phyloP scores from a whole-genome alignment of 2,888 invertebrate species.

The Cataglyphis rosenhaueri region DNA sequence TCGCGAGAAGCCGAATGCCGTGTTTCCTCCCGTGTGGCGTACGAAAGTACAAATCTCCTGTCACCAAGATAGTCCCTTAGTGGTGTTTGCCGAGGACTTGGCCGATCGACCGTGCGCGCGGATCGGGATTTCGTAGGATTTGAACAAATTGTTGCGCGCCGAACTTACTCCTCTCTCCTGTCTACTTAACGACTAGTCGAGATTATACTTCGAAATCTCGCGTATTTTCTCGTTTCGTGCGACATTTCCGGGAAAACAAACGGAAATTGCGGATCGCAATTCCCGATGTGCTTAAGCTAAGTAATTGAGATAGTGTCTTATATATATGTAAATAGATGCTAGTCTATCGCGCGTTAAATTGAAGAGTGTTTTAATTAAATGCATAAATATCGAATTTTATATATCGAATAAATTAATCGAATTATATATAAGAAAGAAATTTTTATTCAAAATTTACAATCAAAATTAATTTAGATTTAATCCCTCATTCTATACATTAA shows the following conservation, averaged over 20 bases:
- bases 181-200: constrained; percentile 63
- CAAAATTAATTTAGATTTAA: not conserved
- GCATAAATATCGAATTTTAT: constrained; percentile 8
- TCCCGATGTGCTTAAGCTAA: constrained; percentile 33
- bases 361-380: constrained; percentile 28
- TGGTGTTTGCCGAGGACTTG: constrained; percentile 74
- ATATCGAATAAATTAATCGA: not conserved
- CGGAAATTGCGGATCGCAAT: constrained; percentile 27
- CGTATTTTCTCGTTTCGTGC: constrained; percentile 50
- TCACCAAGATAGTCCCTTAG: constrained; percentile 73
- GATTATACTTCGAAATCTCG: constrained; percentile 61
- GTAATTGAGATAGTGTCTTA: constrained; percentile 31
- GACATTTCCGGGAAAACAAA: constrained; percentile 49
- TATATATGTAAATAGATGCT: not conserved
- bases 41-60: constrained; percentile 73
- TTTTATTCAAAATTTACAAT: not conserved
- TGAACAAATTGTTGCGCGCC: constrained; percentile 72
- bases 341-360: not conserved
- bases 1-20: constrained; percentile 46
- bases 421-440: not conserved
- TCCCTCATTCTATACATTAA: not conserved
- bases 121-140: constrained; percentile 74
- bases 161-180: constrained; percentile 61
- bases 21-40: constrained; percentile 53
- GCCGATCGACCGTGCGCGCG: constrained; percentile 65